Evolutionary conservation across 2,113 vertebrate species (phyloP), one percentile per base, ranked within the genome.

Genomic region (Takifugu bimaculatus): DNA sequence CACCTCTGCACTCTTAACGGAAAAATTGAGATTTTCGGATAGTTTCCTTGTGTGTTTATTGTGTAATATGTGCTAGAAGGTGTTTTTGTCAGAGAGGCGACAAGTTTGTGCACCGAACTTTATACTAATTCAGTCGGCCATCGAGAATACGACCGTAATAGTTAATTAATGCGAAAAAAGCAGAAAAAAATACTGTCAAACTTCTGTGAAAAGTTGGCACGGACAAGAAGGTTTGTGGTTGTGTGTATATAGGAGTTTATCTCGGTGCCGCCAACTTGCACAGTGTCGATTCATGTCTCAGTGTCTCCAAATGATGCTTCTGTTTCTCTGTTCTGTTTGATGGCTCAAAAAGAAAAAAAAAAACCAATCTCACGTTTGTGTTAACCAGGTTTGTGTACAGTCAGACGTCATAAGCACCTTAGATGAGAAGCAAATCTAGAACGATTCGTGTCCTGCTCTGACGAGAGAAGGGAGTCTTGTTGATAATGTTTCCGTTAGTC

Each of bases 371-470:
- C 5, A 2, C 26, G 61, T 49, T 73, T 29, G 26, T 55, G 26
- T 29, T 32, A 66, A 66, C 20, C 70, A 65, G 4, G 26, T 53
- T 72, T 75, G 14, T 84, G 45, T 78, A 63, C 64, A 78, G 59
- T 56, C 45, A 6, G 13, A 63, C 70, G 70, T 60, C 25, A 32
- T 65, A 70, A 80, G 88, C 85, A 89, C 82, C 72, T 88, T 87
- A 80, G 4, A 53, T 65, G 12, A 43, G 84, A 50, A 85, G 73
- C 79, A 85, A 87, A 89, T 78, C 45, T 5, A 26, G 55, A 32
- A 57, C 54, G 60, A 13, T 65, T 11, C 1, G 5, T 39, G 50
- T 60, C 29, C 12, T 32, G 35, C 39, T 55, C 51, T 55, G 15
- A 58, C 43, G 12, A 68, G 65, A 47, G 25, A 11, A 61, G 39